A percentile compares a stretch with the other conserved stretches of the same genome.
phyloP scores from a whole-genome alignment of 2,113 vertebrate species.

The Brevimyrus niger region DNA sequence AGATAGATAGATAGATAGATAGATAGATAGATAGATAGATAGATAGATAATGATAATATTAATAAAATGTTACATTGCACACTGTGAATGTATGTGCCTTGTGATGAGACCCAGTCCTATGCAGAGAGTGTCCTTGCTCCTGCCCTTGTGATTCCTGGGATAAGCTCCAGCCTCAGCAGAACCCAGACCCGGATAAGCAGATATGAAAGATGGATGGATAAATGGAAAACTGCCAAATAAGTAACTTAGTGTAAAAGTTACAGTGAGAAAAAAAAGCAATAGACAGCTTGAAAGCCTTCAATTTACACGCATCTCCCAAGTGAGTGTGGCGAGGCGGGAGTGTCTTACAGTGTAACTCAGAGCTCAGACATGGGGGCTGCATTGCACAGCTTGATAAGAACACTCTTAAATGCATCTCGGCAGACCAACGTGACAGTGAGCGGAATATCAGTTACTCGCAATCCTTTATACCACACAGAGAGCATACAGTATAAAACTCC shows the following conservation, averaged over 20 bases:
- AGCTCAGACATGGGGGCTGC: not conserved
- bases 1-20: no score
- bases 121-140: not conserved
- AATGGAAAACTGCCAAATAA: not conserved
- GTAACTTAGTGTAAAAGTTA: not conserved
- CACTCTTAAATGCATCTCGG: conserved; percentile 1
- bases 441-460: not conserved
- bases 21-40: no score
- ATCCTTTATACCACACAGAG: not conserved
- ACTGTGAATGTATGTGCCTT: not conserved
- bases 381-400: conserved; percentile 8
- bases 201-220: not conserved
- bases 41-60: not conserved
- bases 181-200: not conserved
- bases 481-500: not conserved
- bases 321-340: not conserved
- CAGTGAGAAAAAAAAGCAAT: not conserved
- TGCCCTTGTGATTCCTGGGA: not conserved
- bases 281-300: not conserved
- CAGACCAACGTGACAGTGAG: not conserved
- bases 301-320: not conserved
- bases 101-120: not conserved
- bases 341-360: not conserved
- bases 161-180: not conserved
- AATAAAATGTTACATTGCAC: not conserved